Evolutionary conservation across 37 sponge, comb jelly and placozoan species (phyloP).

Genomic region (Halichondria panicea): DNA sequence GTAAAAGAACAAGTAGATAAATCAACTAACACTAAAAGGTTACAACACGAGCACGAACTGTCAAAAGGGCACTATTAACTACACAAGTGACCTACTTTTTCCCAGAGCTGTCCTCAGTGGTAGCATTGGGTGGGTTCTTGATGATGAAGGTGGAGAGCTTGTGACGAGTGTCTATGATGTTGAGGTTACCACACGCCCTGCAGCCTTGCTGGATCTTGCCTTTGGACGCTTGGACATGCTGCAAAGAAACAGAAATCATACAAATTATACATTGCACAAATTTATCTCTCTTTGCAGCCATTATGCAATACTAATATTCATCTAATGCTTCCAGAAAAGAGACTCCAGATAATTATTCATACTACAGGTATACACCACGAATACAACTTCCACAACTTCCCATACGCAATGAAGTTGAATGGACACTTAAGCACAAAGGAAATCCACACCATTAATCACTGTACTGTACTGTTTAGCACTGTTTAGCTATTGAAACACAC

Average conservation of each 20-base stretch:
- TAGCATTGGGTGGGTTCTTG: conserved; percentile 84
- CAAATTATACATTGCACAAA: no score
- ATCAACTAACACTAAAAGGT: no score
- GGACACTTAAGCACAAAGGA: no score
- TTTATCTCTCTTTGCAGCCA: no score
- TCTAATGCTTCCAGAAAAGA: no score
- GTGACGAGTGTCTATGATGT: conserved; percentile 76
- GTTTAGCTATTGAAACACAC: neutral
- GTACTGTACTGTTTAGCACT: no score
- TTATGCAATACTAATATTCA: no score
- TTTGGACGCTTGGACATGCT: conserved; percentile 69
- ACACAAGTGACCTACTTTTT: conserved; percentile 62
- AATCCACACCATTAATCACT: no score
- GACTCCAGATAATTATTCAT: no score
- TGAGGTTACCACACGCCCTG: conserved; percentile 90
- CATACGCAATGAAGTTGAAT: neutral
- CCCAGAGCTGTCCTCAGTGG: conserved; percentile 31
- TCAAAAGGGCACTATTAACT: neutral
- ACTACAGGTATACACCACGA: neutral
- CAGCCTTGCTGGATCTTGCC: conserved; percentile 75
- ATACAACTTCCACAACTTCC: neutral
- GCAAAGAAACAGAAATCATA: no score
- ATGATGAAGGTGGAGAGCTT: conserved; percentile 89
- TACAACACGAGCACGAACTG: neutral
- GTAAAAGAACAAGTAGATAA: no score